phyloP scores from a whole-genome alignment of 2,888 invertebrate species.

The Trissolcus japonicus region DNA sequence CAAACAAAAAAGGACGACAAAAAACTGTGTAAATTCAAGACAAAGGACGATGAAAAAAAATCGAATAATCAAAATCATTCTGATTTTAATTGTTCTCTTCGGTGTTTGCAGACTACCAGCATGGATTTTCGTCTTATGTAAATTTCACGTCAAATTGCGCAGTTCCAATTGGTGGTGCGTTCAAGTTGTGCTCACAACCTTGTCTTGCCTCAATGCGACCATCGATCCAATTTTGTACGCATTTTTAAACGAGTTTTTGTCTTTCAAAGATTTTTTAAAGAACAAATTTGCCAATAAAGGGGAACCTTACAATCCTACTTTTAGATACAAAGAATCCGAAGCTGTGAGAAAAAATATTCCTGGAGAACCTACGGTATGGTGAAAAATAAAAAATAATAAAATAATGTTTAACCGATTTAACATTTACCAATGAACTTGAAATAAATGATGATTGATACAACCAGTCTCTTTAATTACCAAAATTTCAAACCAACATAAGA shows the following conservation, averaged over 20 bases:
- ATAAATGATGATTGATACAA: not conserved
- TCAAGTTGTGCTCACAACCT: conserved; percentile 77
- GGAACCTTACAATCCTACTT: not conserved
- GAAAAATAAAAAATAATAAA: not conserved
- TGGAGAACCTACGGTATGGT: not conserved
- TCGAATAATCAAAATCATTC: conserved; percentile 79
- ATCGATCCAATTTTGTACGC: conserved; percentile 81
- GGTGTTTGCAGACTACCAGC: conserved; percentile 78
- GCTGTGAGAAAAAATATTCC: not conserved
- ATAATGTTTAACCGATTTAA: not conserved
- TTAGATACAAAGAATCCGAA: conserved; percentile 9
- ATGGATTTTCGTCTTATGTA: conserved; percentile 78
- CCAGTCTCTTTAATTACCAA: not conserved
- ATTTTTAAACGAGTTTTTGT: conserved; percentile 78
- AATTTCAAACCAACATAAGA: too few species aligned
- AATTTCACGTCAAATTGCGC: conserved; percentile 71
- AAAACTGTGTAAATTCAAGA: conserved; percentile 23
- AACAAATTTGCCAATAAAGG: conserved; percentile 5
- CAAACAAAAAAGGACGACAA: not conserved
- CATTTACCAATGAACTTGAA: not conserved
- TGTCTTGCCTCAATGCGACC: conserved; percentile 78
- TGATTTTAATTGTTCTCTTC: conserved; percentile 79
- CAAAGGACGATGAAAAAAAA: conserved; percentile 73
- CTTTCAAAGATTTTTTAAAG: conserved; percentile 23
- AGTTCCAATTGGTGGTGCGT: conserved; percentile 75